phyloP scores from a whole-genome alignment of 2,888 invertebrate species.

The Lymantria dispar region DNA sequence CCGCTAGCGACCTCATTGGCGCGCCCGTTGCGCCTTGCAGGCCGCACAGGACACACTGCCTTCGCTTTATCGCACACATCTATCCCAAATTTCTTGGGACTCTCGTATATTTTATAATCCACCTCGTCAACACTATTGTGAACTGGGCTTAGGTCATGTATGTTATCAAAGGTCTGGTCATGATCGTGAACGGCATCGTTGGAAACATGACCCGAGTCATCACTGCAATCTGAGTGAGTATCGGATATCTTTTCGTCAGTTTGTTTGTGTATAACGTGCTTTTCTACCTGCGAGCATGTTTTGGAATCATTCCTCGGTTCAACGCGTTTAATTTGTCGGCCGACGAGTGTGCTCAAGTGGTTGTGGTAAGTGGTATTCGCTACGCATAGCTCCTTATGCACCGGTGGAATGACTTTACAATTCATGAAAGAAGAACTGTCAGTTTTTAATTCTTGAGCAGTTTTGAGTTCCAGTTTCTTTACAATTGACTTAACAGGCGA shows the following conservation, averaged over 20 bases:
- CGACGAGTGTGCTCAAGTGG: slow-evolving; percentile 78
- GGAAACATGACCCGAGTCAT: slow-evolving; percentile 92
- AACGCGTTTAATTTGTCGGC: slow-evolving; percentile 72
- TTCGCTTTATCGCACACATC: slow-evolving; percentile 64
- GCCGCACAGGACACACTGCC: slow-evolving; percentile 73
- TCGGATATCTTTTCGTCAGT: slow-evolving; percentile 78
- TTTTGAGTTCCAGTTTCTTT: slow-evolving; percentile 75
- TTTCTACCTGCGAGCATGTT: slow-evolving; percentile 62
- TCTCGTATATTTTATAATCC: slow-evolving; percentile 64
- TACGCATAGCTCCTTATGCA: slow-evolving; percentile 73
- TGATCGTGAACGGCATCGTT: slow-evolving; percentile 90
- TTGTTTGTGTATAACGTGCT: slow-evolving; percentile 64
- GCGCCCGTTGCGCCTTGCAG: slow-evolving; percentile 69
- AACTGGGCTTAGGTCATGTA: slow-evolving; percentile 54
- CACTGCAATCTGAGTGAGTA: slow-evolving; percentile 87
- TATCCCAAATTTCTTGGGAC: slow-evolving; percentile 68
- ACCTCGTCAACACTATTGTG: slow-evolving; percentile 56
- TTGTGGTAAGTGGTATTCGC: slow-evolving; percentile 76
- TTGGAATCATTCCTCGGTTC: slow-evolving; percentile 70
- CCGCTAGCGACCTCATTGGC: slow-evolving; percentile 81
- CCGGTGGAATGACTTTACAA: slow-evolving; percentile 75
- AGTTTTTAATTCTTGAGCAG: slow-evolving; percentile 67
- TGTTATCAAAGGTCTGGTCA: slow-evolving; percentile 69
- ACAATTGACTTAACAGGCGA: slow-evolving; percentile 78
- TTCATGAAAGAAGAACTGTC: slow-evolving; percentile 65